These are phyloP conservation scores for Monodelphis domestica DNA, from an alignment of 2,797 vertebrate species.

Conservation along the genomic window DNA sequence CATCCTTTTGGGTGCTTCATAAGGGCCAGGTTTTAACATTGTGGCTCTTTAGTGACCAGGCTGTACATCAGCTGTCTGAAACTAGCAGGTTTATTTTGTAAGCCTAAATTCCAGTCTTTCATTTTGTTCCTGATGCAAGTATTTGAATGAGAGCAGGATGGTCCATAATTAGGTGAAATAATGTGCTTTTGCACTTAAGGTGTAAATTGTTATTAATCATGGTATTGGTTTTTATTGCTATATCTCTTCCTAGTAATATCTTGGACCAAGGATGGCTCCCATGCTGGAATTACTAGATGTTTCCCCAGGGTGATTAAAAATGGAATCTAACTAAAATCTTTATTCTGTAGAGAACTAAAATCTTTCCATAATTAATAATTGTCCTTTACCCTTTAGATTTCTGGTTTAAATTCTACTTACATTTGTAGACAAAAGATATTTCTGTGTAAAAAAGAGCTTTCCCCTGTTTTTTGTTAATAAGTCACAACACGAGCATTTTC, in stretches of 20 bases:
- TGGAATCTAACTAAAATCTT: constrained; percentile 46
- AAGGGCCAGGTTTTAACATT: constrained; percentile 52
- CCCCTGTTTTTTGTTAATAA: neutral
- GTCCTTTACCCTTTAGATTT: neutral
- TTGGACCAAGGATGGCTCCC: constrained; percentile 52
- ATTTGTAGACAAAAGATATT: constrained; percentile 17
- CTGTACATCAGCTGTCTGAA: constrained; percentile 69
- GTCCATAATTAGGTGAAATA: constrained; percentile 33
- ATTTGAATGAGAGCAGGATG: constrained; percentile 56
- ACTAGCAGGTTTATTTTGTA: constrained; percentile 68
- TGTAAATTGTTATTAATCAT: constrained; percentile 58
- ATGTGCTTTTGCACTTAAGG: constrained; percentile 56
- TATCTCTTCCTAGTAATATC: constrained; percentile 66
- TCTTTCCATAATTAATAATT: constrained; percentile 7
- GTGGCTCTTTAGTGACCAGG: constrained; percentile 31
- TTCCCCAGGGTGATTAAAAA: constrained; percentile 49
- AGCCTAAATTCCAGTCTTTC: constrained; percentile 68
- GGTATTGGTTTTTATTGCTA: constrained; percentile 48
- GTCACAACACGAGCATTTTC: neutral
- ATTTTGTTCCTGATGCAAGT: constrained; percentile 51
- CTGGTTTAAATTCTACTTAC: constrained; percentile 17
- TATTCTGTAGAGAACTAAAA: neutral
- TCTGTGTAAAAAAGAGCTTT: neutral
- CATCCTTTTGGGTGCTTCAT: neutral
- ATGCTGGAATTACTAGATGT: constrained; percentile 40